Conservation (phyloP, 2,888 invertebrate genomes). For the Brachyopa scutellaris region DNA sequence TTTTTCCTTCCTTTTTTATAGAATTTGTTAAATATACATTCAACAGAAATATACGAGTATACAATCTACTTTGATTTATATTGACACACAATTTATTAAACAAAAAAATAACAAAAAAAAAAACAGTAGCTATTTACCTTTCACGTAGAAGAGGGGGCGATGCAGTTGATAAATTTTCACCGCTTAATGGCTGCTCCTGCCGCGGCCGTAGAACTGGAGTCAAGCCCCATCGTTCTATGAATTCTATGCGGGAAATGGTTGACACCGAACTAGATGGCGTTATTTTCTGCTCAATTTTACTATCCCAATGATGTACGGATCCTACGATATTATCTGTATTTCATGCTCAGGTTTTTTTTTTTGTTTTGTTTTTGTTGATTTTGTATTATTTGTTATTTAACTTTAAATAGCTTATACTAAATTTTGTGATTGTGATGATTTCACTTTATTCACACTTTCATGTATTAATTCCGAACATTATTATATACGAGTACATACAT, state of each 20-base stretch:
- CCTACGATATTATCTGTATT: constrained; percentile 64
- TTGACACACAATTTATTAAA: too few relatives aligned
- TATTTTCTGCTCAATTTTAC: constrained; percentile 75
- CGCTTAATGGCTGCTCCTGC: constrained; percentile 93
- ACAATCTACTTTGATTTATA: too few relatives aligned
- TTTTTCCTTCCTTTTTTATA: too few relatives aligned
- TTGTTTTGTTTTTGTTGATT: neutral
- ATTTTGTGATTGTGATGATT: constrained; percentile 14
- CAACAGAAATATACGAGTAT: too few relatives aligned
- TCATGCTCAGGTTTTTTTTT: constrained; percentile 53
- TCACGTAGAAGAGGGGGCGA: constrained; percentile 83
- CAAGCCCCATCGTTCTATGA: constrained; percentile 98
- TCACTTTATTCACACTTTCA: constrained; percentile 38
- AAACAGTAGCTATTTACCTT: constrained; percentile 81
- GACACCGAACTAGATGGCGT: constrained; percentile 80
- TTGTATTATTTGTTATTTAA: constrained; percentile 17
- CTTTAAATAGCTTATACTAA: neutral
- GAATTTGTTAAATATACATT: too few relatives aligned
- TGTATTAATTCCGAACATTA: neutral
- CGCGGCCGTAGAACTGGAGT: constrained; percentile 98
- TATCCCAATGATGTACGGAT: constrained; percentile 55
- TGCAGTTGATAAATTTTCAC: constrained; percentile 82
- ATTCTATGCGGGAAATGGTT: constrained; percentile 97
- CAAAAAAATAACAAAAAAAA: constrained; percentile 9
- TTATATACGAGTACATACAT: too few relatives aligned